Evolutionary conservation across 2,113 vertebrate genomes (phyloP), one percentile per base, ranked within the genome.

Genomic region (Corydoras sp.): DNA sequence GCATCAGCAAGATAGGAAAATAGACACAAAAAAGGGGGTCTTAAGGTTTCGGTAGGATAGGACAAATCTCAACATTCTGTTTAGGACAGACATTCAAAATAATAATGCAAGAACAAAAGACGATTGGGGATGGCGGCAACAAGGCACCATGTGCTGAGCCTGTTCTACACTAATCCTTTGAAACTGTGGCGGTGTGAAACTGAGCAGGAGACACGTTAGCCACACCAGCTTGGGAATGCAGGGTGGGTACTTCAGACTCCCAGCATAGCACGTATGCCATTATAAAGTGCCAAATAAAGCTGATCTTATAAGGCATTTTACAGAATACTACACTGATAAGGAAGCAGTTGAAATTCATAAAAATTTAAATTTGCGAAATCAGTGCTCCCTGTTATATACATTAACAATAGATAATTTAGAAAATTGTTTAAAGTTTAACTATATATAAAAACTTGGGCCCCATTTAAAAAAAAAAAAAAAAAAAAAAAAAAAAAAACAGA

Each of bases 121-220:
- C 5, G 50, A 18, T 66, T 59, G 61, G 79, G 77, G 81, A 84
- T 76, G 83, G 81, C 84, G 85, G 84, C 79, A 79, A 80, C 60
- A 55, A 62, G 53, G 67, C 58, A 76, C 60, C 43, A 79, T 72
- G 68, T 69, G 79, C 84, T 75, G 68, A 69, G 78, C 76, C 82
- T 83, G 82, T 86, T 85, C 85, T 83, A 86, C 83, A 84, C 83
- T 86, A 86, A 88, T 86, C 83, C 84, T 80, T 82, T 78, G 81
- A 84, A 58, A 83, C 77, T 74, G 29, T 69, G 78, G 81, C 79
- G 79, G 80, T 85, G 85, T 82, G 72, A 83, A 82, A 83, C 68
- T 68, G 75, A 84, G 81, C 64, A 49, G 29, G 62, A 71, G 56
- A 35, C 64, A 63, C 60, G 72, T 65, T 66, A 73, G 65, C 76